phyloP scores from a whole-genome alignment of 2,888 invertebrate genomes.

The Eurytoma adleriae region DNA sequence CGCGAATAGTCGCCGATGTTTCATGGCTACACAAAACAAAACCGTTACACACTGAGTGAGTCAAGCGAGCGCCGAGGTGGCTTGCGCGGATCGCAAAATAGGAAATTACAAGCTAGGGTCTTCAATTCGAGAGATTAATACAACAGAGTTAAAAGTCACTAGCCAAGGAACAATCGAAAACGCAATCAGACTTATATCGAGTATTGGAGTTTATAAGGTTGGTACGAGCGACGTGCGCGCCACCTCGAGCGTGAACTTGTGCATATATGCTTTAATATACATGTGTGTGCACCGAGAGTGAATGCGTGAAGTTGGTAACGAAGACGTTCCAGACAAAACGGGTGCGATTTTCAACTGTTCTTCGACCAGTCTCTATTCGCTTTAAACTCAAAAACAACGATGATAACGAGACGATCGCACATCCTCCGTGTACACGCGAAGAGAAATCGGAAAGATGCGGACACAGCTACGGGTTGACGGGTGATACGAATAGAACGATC shows the following conservation, averaged over 20 bases:
- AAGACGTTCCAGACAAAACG: conserved; percentile 64
- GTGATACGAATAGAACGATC: background rate
- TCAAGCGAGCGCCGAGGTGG: conserved; percentile 9
- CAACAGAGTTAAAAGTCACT: background rate
- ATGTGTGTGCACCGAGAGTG: conserved; percentile 13
- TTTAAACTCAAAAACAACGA: conserved; percentile 22
- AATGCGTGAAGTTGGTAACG: conserved; percentile 51
- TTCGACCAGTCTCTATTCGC: conserved; percentile 43
- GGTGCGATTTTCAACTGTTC: conserved; percentile 68
- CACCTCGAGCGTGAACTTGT: background rate
- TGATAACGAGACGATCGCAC: background rate
- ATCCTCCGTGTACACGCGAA: background rate
- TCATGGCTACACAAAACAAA: background rate
- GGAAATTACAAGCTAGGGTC: too few relatives aligned
- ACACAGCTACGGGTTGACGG: background rate
- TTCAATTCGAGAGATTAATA: background rate
- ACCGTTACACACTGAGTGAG: background rate
- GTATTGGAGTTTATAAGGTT: background rate
- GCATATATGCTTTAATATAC: background rate
- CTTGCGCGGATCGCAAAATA: background rate
- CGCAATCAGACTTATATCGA: background rate
- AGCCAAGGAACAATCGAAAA: too few relatives aligned
- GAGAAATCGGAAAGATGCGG: background rate
- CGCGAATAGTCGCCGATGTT: conserved; percentile 19
- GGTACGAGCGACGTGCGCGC: conserved; percentile 8